These are phyloP conservation scores for Luperina testacea DNA, from an alignment of 2,888 invertebrate genomes.

Conservation along the genomic window DNA sequence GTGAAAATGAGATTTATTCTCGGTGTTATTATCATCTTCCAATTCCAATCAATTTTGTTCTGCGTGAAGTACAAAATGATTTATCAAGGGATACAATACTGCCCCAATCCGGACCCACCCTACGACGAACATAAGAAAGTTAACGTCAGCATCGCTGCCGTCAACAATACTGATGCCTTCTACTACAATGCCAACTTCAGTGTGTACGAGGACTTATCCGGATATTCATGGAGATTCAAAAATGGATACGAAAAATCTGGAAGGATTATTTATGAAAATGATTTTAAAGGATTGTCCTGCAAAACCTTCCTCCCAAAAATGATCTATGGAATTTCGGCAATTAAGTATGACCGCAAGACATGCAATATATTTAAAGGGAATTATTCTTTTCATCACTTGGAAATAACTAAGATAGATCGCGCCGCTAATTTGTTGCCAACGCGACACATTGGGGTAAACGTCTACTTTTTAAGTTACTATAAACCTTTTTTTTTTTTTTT, in stretches of 20 bases:
- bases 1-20: slow-evolving; percentile 23
- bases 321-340: slow-evolving; percentile 36
- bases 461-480: slow-evolving; percentile 32
- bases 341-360: slow-evolving; percentile 23
- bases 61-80: slow-evolving; percentile 42
- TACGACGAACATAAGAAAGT: slow-evolving; percentile 31
- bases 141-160: neutral
- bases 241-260: slow-evolving; percentile 41
- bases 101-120: slow-evolving; percentile 26
- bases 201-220: slow-evolving; percentile 27
- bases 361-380: slow-evolving; percentile 39
- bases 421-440: slow-evolving; percentile 29
- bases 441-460: slow-evolving; percentile 32
- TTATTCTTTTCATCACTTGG: slow-evolving; percentile 30
- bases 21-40: slow-evolving; percentile 3
- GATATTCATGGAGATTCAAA: slow-evolving; percentile 37
- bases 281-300: slow-evolving; percentile 34
- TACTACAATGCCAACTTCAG: slow-evolving; percentile 42
- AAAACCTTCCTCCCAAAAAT: slow-evolving; percentile 33
- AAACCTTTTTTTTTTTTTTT: too few species aligned
- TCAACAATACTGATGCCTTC: slow-evolving; percentile 27
- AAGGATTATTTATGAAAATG: slow-evolving; percentile 40
- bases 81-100: slow-evolving; percentile 19
- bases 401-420: slow-evolving; percentile 26
- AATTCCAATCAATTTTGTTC: slow-evolving; percentile 14